These are phyloP conservation scores for Thereva nobilitata DNA, from an alignment of 2,888 invertebrate genomes.

Conservation along the genomic window DNA sequence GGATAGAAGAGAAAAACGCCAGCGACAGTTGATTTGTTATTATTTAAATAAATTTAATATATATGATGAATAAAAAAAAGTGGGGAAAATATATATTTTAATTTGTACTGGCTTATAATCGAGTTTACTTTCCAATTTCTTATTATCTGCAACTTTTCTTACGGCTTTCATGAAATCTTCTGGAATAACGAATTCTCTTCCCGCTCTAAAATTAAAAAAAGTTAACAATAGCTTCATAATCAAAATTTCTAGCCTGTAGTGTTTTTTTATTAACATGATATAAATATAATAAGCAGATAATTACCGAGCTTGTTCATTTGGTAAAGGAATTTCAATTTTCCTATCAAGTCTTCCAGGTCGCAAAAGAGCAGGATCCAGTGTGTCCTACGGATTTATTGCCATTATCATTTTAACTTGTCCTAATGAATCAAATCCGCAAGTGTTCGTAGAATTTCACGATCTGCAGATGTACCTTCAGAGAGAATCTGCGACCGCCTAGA, in stretches of 20 bases:
- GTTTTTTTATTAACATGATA: too few relatives aligned
- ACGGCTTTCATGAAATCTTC: too few relatives aligned
- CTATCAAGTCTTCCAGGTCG: constrained; percentile 96
- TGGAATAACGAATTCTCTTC: constrained; percentile 94
- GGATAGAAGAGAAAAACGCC: constrained; percentile 63
- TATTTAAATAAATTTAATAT: constrained; percentile 10
- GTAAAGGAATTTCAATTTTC: constrained; percentile 98
- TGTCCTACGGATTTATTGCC: constrained; percentile 99
- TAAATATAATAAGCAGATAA: constrained; percentile 31
- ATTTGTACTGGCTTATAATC: constrained; percentile 95
- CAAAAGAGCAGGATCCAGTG: constrained; percentile 94
- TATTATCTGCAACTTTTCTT: too few relatives aligned
- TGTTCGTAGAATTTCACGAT: constrained; percentile 98
- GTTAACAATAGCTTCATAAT: constrained; percentile 98
- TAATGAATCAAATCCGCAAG: constrained; percentile 99
- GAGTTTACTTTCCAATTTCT: too few relatives aligned
- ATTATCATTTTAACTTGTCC: constrained; percentile 99
- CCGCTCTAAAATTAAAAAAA: constrained; percentile 62
- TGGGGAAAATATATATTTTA: background rate
- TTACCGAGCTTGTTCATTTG: constrained; percentile 92
- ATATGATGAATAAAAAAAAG: constrained; percentile 24
- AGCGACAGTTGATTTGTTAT: constrained; percentile 26
- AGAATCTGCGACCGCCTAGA: constrained; percentile 89
- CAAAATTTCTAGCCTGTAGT: constrained; percentile 86
- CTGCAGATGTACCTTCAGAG: constrained; percentile 98